phyloP scores from a whole-genome alignment of 2,113 vertebrate genomes.

The Sebastes fasciatus region DNA sequence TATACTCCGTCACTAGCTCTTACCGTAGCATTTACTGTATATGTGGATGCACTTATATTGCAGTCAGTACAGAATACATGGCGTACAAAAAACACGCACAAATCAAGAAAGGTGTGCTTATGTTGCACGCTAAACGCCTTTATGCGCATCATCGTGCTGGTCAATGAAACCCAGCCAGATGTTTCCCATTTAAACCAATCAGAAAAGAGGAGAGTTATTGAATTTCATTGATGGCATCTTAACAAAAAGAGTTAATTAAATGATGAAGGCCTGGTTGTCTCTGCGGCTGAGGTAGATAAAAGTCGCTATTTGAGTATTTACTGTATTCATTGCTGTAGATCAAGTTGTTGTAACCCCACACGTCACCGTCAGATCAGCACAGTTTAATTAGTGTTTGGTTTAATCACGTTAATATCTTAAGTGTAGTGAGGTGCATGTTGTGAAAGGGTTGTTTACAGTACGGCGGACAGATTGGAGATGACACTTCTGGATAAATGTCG shows the following conservation, averaged over 20 bases:
- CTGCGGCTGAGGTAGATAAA: not conserved
- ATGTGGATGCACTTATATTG: no score
- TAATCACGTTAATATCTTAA: no score
- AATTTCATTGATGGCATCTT: not conserved
- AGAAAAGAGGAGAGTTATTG: not conserved
- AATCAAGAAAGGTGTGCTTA: no score
- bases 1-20: no score
- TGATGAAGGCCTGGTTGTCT: not conserved
- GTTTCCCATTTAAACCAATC: not conserved
- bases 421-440: no score
- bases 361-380: not conserved
- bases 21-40: no score
- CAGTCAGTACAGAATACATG: no score
- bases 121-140: no score
- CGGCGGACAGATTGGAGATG: not conserved
- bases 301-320: not conserved
- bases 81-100: no score
- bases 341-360: no score
- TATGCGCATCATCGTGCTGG: no score
- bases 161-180: conserved; percentile 7
- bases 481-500: not conserved
- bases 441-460: not conserved
- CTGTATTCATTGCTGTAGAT: no score
- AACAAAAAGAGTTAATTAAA: not conserved
- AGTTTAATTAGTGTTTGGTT: conserved; percentile 31